Conservation (phyloP, 2,888 invertebrate species). For the Andrena flavipes region DNA sequence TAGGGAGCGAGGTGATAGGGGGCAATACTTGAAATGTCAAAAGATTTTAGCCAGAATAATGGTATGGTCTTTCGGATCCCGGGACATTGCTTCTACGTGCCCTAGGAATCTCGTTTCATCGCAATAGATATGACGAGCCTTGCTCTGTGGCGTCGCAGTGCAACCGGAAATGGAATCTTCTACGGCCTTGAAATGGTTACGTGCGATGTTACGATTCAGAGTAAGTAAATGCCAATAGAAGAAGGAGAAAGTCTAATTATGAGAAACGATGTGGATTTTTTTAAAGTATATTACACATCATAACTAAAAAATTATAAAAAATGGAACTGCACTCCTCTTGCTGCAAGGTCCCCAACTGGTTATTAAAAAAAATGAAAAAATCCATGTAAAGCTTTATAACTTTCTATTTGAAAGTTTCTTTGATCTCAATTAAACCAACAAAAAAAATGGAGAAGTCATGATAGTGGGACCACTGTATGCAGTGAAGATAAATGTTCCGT, state of each 20-base stretch:
- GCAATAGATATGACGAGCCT: slow-evolving; percentile 58
- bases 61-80: slow-evolving; percentile 47
- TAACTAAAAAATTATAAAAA: too few relatives aligned
- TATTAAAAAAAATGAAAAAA: too few relatives aligned
- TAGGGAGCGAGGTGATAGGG: background rate
- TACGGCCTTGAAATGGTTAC: slow-evolving; percentile 23
- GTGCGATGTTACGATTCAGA: background rate
- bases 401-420: too few relatives aligned
- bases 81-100: slow-evolving; percentile 16
- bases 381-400: too few relatives aligned
- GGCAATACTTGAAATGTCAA: slow-evolving; percentile 31
- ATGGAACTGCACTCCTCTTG: too few relatives aligned
- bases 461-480: too few relatives aligned
- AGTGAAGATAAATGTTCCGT: too few relatives aligned
- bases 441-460: too few relatives aligned
- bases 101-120: slow-evolving; percentile 48
- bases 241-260: background rate
- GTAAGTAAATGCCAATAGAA: background rate
- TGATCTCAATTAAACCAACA: too few relatives aligned
- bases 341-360: too few relatives aligned
- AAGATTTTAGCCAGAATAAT: slow-evolving; percentile 61
- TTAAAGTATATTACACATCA: too few relatives aligned
- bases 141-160: background rate
- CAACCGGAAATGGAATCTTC: slow-evolving; percentile 8
- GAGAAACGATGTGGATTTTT: background rate